A percentile compares a stretch with the other conserved stretches of the same genome.
phyloP scores from a whole-genome alignment of 92 coral and sea anemone species.

The Nematostella vectensis region DNA sequence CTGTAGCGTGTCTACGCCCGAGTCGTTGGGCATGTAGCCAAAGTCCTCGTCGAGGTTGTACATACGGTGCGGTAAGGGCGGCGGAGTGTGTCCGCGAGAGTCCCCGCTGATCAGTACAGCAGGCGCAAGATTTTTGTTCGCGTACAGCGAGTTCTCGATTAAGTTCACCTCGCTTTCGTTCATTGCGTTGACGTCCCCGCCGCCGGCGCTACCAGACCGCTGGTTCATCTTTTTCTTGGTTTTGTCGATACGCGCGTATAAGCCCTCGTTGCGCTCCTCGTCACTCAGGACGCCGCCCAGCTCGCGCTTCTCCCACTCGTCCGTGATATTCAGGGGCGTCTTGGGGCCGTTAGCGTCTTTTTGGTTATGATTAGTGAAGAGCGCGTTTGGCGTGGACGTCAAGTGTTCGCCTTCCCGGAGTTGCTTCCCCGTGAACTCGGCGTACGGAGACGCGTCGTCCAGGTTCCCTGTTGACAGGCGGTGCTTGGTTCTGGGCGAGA shows the following conservation, averaged over 20 bases:
- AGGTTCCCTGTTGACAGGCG: conserved; percentile 37
- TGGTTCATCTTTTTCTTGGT: conserved; percentile 49
- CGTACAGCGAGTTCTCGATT: conserved; percentile 78
- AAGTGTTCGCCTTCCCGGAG: conserved; percentile 31
- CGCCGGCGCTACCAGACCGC: too few species aligned
- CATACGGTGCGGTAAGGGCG: conserved; percentile 57
- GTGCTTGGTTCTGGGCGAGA: conserved; percentile 33
- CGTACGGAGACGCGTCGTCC: conserved; percentile 79
- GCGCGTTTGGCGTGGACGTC: conserved; percentile 74
- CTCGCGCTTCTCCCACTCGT: conserved; percentile 52
- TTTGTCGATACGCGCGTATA: conserved; percentile 65
- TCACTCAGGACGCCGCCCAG: background rate
- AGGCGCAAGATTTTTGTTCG: conserved; percentile 52
- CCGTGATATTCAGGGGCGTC: conserved; percentile 38
- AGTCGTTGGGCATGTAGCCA: conserved; percentile 29
- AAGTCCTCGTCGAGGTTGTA: conserved; percentile 43
- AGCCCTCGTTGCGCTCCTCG: conserved; percentile 21
- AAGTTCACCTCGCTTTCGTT: conserved; percentile 71
- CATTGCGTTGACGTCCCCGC: conserved; percentile 48
- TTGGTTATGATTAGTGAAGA: conserved; percentile 32
- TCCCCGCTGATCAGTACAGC: background rate
- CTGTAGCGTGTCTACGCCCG: conserved; percentile 52
- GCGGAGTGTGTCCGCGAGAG: conserved; percentile 9
- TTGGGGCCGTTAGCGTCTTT: conserved; percentile 8
- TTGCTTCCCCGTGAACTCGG: conserved; percentile 38